These are phyloP conservation scores for Campopleginae sp. DNA, from an alignment of 2,888 invertebrate species.

Conservation along the genomic window DNA sequence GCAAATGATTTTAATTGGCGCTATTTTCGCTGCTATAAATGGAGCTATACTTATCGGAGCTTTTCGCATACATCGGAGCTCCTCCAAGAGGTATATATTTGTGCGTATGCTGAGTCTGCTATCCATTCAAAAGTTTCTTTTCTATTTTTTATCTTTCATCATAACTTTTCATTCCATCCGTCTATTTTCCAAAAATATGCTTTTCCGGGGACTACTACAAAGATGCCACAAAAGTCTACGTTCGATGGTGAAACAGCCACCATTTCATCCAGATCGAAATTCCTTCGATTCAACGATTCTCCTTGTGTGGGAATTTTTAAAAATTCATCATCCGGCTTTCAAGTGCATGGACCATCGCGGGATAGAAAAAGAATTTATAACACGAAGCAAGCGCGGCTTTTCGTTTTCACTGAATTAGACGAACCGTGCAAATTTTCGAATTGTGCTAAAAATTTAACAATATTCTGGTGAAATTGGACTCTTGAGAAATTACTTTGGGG, in stretches of 20 bases:
- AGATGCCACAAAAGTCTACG: neutral
- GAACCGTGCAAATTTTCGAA: too few relatives aligned
- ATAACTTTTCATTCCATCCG: conserved; percentile 1
- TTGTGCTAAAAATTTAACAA: too few relatives aligned
- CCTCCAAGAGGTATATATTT: conserved; percentile 12
- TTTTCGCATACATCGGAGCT: conserved; percentile 1
- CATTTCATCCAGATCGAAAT: neutral
- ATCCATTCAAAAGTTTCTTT: conserved; percentile 22
- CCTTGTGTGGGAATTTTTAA: neutral
- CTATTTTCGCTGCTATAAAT: conserved; percentile 42
- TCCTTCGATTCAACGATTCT: neutral
- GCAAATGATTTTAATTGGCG: conserved; percentile 65
- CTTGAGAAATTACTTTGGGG: too few relatives aligned
- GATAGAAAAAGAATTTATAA: neutral
- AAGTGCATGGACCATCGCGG: neutral
- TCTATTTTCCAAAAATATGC: neutral
- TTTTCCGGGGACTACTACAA: neutral
- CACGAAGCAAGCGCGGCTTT: neutral
- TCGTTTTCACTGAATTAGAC: too few relatives aligned
- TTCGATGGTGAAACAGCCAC: neutral
- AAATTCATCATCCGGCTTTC: neutral
- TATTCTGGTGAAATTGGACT: too few relatives aligned
- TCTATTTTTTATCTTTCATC: neutral
- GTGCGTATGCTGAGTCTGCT: neutral
- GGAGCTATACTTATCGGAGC: conserved; percentile 49